phyloP scores from a whole-genome alignment of 2,113 vertebrate genomes.

The Zapornia atra region DNA sequence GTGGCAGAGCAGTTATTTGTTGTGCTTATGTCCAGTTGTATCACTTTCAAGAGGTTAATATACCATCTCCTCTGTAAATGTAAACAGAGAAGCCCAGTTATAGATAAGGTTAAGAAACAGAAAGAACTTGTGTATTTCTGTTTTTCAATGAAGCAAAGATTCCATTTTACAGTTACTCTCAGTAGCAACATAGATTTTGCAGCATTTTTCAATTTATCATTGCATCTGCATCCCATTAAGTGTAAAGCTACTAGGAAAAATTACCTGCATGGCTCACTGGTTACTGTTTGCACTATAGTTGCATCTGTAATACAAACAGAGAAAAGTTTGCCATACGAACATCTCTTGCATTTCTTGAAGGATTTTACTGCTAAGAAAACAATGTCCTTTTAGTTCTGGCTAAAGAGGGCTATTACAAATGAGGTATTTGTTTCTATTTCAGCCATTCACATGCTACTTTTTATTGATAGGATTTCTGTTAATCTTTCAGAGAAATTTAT shows the following conservation, averaged over 20 bases:
- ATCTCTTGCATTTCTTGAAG: not conserved
- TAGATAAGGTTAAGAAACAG: not conserved
- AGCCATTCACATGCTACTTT: not conserved
- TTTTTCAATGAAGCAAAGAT: not conserved
- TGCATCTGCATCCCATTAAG: not conserved
- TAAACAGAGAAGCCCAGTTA: rapidly evolving
- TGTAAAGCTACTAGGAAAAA: not conserved
- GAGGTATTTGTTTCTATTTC: not conserved
- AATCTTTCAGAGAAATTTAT: not conserved
- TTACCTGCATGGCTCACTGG: not conserved
- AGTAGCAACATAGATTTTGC: not conserved
- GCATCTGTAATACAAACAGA: not conserved
- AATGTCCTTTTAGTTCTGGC: not conserved
- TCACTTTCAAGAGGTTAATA: not conserved
- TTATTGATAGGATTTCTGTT: not conserved
- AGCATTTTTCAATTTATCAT: not conserved
- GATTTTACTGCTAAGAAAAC: not conserved
- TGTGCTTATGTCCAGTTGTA: not conserved
- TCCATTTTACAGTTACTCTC: not conserved
- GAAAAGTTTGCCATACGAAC: not conserved
- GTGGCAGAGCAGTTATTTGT: rapidly evolving
- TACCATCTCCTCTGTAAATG: not conserved
- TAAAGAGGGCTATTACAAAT: not conserved
- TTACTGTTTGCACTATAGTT: not conserved
- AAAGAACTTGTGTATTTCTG: not conserved